phyloP scores from a whole-genome alignment of 2,797 vertebrate species.

The Liasis olivaceus region DNA sequence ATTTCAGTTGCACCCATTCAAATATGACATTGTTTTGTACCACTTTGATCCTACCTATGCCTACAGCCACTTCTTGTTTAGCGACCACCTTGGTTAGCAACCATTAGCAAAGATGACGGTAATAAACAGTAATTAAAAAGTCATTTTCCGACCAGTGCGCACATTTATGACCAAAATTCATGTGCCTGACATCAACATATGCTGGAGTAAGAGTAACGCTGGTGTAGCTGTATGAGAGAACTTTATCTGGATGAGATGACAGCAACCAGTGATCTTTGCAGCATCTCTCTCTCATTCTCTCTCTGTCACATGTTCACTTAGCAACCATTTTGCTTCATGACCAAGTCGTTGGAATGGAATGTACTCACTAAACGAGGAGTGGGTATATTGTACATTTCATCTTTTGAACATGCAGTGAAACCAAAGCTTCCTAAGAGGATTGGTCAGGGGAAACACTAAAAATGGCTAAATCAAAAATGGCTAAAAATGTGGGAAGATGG shows the following conservation, averaged over 20 bases:
- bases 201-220: not conserved
- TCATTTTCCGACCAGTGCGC: not conserved
- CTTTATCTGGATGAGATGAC: not conserved
- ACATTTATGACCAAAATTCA: not conserved
- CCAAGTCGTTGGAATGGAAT: not conserved
- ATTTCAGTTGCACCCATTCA: not conserved
- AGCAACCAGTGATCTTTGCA: not conserved
- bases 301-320: not conserved
- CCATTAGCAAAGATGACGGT: not conserved
- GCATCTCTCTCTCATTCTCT: not conserved
- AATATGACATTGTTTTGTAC: not conserved
- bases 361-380: not conserved
- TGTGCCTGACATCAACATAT: not conserved
- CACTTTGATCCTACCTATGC: not conserved
- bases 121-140: not conserved
- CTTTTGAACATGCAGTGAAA: not conserved
- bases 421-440: not conserved
- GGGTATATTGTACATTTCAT: not conserved
- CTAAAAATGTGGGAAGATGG: not conserved
- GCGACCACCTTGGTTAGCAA: not conserved
- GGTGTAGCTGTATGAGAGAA: not conserved
- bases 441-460: not conserved
- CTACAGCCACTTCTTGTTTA: not conserved
- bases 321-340: not conserved
- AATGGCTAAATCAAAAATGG: not conserved